Conservation (phyloP, 2,797 vertebrate species). For the Acridotheres tristis region DNA sequence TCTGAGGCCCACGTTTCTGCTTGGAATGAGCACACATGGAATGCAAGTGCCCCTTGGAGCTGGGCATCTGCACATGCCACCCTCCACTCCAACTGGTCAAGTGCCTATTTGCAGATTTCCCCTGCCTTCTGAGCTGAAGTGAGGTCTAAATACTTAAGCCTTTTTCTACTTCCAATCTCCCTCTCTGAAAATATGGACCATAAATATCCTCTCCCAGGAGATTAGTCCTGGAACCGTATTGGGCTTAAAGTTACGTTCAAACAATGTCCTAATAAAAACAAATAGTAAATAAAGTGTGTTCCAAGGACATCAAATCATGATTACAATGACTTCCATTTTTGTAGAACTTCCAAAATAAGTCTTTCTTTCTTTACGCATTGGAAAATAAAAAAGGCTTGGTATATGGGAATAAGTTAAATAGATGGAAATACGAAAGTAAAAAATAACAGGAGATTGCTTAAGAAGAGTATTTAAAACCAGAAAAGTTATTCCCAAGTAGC, state of each 20-base stretch:
- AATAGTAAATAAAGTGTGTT: conserved; percentile 51
- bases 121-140: not conserved
- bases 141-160: conserved; percentile 25
- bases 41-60: not conserved
- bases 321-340: conserved; percentile 54
- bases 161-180: conserved; percentile 42
- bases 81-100: not conserved
- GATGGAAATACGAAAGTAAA: not conserved
- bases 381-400: conserved; percentile 14
- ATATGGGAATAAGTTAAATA: not conserved
- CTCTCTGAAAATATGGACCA: conserved; percentile 50
- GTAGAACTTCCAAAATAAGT: conserved; percentile 29
- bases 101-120: not conserved
- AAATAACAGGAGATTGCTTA: not conserved
- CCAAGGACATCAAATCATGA: conserved; percentile 16
- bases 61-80: not conserved
- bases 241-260: conserved; percentile 24
- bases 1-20: not conserved
- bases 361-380: not conserved
- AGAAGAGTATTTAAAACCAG: not conserved
- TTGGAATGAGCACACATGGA: not conserved
- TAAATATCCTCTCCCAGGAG: conserved; percentile 51
- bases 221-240: conserved; percentile 25
- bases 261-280: conserved; percentile 54
- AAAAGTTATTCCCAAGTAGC: not conserved